Evolutionary conservation across 1,140 invertebrate species (phyloP).

Genomic region (Cotesia typhae): DNA sequence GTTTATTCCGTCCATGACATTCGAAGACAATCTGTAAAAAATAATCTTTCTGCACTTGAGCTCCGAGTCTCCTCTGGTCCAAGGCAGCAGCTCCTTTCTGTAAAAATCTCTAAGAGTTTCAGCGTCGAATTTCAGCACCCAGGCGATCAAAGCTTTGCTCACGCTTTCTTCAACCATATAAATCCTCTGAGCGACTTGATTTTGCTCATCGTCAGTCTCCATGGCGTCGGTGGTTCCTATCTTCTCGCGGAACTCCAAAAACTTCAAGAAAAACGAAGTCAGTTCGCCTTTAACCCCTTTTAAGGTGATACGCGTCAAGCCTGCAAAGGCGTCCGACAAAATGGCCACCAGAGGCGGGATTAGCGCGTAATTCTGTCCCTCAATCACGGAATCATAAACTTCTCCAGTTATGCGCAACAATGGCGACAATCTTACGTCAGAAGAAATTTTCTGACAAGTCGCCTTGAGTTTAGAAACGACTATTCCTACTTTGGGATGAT

Average conservation of each 20-base stretch:
- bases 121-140: conserved; percentile 90
- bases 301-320: conserved; percentile 70
- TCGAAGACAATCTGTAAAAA: conserved; percentile 81
- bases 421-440: conserved; percentile 75
- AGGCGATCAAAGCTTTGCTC: conserved; percentile 76
- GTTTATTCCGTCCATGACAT: conserved; percentile 83
- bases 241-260: conserved; percentile 75
- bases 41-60: conserved; percentile 75
- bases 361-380: conserved; percentile 69
- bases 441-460: conserved; percentile 75
- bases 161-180: conserved; percentile 75
- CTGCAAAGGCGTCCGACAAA: conserved; percentile 74
- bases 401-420: conserved; percentile 78
- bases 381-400: conserved; percentile 72
- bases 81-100: conserved; percentile 76
- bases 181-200: conserved; percentile 50
- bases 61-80: conserved; percentile 62
- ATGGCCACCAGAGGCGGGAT: conserved; percentile 78
- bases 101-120: conserved; percentile 87
- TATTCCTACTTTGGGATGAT: conserved; percentile 62
- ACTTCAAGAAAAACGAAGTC: conserved; percentile 77
- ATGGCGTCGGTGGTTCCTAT: conserved; percentile 53
- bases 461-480: conserved; percentile 69
- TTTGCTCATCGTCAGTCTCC: conserved; percentile 54
- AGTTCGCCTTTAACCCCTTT: conserved; percentile 72